Evolutionary conservation across 2,113 vertebrate genomes (phyloP).

Genomic region (Cyphomyrus discorhynchus): DNA sequence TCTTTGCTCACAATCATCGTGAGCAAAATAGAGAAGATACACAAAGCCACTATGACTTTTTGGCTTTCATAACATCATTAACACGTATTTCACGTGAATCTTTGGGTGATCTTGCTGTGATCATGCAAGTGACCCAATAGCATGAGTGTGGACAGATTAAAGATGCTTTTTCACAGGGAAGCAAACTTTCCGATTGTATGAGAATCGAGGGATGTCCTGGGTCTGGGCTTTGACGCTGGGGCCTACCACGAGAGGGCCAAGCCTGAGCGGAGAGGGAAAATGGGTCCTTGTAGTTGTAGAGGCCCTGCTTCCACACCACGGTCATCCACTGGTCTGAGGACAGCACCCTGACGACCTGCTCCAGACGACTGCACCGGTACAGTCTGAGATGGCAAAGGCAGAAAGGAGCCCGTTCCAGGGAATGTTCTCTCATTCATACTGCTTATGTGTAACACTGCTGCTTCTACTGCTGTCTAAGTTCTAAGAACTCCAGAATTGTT

Average conservation of each 20-base stretch:
- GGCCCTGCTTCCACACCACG: constrained; percentile 84
- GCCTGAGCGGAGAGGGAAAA: constrained; percentile 72
- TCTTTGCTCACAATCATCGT: neutral
- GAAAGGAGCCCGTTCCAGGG: too few species aligned
- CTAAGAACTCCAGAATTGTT: neutral
- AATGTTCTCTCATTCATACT: neutral
- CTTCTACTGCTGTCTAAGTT: neutral
- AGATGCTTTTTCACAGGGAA: neutral
- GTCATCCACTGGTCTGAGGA: constrained; percentile 80
- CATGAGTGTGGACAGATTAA: neutral
- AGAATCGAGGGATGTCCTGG: neutral
- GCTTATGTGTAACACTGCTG: neutral
- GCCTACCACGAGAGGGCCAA: constrained; percentile 65
- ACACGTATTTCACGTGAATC: neutral
- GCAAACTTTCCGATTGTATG: neutral
- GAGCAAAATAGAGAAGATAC: neutral
- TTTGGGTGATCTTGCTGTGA: neutral
- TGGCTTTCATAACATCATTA: neutral
- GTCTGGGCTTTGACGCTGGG: neutral
- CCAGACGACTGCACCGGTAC: constrained; percentile 79
- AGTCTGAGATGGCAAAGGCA: constrained; percentile 51
- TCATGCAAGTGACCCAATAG: neutral
- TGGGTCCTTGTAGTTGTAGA: constrained; percentile 77
- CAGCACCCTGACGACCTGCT: constrained; percentile 68
- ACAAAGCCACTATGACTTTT: neutral